Conservation (phyloP, 2,888 invertebrate genomes). For the Trypoxylon attenuatum region DNA sequence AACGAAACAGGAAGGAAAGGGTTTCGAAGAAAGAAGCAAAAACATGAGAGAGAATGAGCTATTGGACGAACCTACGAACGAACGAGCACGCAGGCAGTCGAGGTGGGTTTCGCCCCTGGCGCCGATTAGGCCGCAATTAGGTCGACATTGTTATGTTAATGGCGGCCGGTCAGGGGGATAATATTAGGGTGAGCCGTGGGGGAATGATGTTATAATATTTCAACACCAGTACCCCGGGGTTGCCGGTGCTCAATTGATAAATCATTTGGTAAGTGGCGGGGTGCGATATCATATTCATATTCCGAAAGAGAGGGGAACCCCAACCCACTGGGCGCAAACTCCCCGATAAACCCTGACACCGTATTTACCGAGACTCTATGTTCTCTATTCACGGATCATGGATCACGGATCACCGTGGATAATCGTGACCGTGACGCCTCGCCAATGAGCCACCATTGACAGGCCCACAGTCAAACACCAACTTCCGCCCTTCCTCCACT, state of each 20-base stretch:
- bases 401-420: slow-evolving; percentile 50
- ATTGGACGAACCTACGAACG: slow-evolving; percentile 21
- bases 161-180: slow-evolving; percentile 61
- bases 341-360: slow-evolving; percentile 41
- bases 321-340: slow-evolving; percentile 14
- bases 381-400: slow-evolving; percentile 55
- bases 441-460: slow-evolving; percentile 46
- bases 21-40: neutral
- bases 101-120: slow-evolving; percentile 58
- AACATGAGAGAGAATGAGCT: slow-evolving; percentile 16
- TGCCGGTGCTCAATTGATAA: slow-evolving; percentile 69
- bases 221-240: slow-evolving; percentile 68
- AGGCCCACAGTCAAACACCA: slow-evolving; percentile 33
- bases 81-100: slow-evolving; percentile 24
- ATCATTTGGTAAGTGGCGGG: slow-evolving; percentile 68
- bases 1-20: neutral
- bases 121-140: slow-evolving; percentile 72
- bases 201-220: slow-evolving; percentile 73
- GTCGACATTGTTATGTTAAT: slow-evolving; percentile 73
- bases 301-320: slow-evolving; percentile 25
- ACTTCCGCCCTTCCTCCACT: slow-evolving; percentile 39
- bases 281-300: slow-evolving; percentile 61
- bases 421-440: slow-evolving; percentile 50
- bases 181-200: slow-evolving; percentile 68
- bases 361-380: slow-evolving; percentile 48